phyloP scores from a whole-genome alignment of 2,888 invertebrate genomes.

The Clistopyga incitator region DNA sequence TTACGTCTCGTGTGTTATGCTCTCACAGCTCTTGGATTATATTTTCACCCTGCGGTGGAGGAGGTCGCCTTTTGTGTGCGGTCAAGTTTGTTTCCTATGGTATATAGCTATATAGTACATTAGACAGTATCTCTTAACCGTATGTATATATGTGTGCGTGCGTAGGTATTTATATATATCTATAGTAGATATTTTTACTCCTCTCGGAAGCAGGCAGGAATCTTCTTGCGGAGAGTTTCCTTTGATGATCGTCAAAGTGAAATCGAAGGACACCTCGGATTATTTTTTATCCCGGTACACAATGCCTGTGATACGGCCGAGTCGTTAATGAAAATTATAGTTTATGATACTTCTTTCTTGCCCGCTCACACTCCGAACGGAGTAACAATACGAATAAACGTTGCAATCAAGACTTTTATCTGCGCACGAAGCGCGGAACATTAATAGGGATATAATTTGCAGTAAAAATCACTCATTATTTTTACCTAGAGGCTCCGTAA shows the following conservation, averaged over 20 bases:
- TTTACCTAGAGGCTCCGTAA: too few relatives aligned
- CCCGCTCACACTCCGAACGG: not conserved
- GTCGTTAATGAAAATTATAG: slow-evolving; percentile 59
- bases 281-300: slow-evolving; percentile 63
- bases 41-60: slow-evolving; percentile 28
- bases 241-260: slow-evolving; percentile 59
- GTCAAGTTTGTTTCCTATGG: slow-evolving; percentile 24
- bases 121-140: slow-evolving; percentile 44
- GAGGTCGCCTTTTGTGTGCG: slow-evolving; percentile 38
- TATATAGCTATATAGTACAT: slow-evolving; percentile 25
- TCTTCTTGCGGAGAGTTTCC: slow-evolving; percentile 34
- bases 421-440: not conserved
- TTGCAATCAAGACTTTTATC: slow-evolving; percentile 57
- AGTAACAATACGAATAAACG: slow-evolving; percentile 35
- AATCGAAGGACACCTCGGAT: slow-evolving; percentile 59
- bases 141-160: slow-evolving; percentile 16
- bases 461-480: too few relatives aligned
- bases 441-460: not conserved
- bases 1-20: slow-evolving; percentile 28
- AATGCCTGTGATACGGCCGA: slow-evolving; percentile 38
- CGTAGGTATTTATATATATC: not conserved
- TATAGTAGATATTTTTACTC: not conserved
- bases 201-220: slow-evolving; percentile 42
- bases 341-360: slow-evolving; percentile 47
- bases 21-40: slow-evolving; percentile 37